These are phyloP conservation scores for Blomia tropicalis DNA, from an alignment of 2,888 invertebrate genomes.

Conservation along the genomic window DNA sequence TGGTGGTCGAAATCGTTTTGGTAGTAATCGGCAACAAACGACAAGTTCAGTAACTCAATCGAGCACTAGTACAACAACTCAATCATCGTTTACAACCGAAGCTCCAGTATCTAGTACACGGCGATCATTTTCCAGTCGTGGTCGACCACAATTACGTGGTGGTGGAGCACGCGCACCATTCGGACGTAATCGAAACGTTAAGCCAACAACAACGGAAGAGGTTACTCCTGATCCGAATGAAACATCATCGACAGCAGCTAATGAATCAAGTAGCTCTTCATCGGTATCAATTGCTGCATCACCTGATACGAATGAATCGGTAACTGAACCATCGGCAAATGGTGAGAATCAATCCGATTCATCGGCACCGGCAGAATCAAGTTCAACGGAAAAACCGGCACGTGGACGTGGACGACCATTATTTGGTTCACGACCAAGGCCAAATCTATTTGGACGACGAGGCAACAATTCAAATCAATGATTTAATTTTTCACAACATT, in stretches of 20 bases:
- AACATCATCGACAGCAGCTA: background rate
- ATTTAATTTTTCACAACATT: too few relatives aligned
- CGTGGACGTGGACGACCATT: slow-evolving; percentile 14
- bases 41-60: background rate
- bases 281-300: background rate
- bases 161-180: slow-evolving; percentile 12
- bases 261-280: background rate
- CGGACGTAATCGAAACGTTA: background rate
- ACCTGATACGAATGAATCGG: background rate
- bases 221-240: background rate
- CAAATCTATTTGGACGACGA: slow-evolving; percentile 19
- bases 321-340: background rate
- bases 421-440: slow-evolving; percentile 17
- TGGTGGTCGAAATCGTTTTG: slow-evolving; percentile 5
- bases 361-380: background rate
- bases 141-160: slow-evolving; percentile 17
- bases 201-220: background rate
- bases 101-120: background rate
- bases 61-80: background rate
- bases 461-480: too few relatives aligned
- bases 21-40: background rate
- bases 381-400: background rate
- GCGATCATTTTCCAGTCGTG: background rate
- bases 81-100: background rate
- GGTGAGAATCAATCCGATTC: background rate